Evolutionary conservation across 2,113 vertebrate species (phyloP).

Genomic region (Pseudolaguvia tuberculata): DNA sequence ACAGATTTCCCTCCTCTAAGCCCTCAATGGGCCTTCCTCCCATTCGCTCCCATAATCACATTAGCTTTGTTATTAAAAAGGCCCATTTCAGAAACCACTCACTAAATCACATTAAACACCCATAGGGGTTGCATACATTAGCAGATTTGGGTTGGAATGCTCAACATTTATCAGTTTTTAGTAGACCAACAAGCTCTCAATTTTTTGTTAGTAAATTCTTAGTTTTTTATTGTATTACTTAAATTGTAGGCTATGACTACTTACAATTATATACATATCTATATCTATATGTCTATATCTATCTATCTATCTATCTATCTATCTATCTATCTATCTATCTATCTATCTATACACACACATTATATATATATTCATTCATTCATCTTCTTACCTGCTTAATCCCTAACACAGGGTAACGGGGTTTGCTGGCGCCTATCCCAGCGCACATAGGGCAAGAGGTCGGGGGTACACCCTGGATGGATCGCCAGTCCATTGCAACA

Average conservation of each 20-base stretch:
- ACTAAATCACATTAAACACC: conserved; percentile 96
- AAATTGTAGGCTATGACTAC: neutral
- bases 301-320: too few relatives aligned
- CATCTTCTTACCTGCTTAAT: too few relatives aligned
- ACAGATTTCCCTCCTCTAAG: conserved; percentile 91
- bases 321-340: too few relatives aligned
- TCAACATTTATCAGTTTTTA: conserved; percentile 64
- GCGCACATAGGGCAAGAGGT: too few relatives aligned
- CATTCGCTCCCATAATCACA: conserved; percentile 98
- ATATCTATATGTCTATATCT: too few relatives aligned
- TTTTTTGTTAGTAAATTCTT: neutral
- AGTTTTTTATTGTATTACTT: neutral
- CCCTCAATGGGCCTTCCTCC: conserved; percentile 88
- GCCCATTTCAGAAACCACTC: conserved; percentile 83
- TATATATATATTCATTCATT: too few relatives aligned
- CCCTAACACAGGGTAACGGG: too few relatives aligned
- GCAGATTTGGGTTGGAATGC: conserved; percentile 74
- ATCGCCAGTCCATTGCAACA: too few relatives aligned
- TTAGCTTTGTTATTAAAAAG: conserved; percentile 99
- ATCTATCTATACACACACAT: too few relatives aligned
- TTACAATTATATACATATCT: too few relatives aligned
- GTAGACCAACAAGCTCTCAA: neutral
- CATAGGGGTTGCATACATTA: conserved; percentile 95
- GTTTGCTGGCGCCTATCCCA: too few relatives aligned
- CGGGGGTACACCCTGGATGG: too few relatives aligned